phyloP scores from a whole-genome alignment of 30 jellyfish, hydroid and myxozoan species.

The Cassiopea xamachana region DNA sequence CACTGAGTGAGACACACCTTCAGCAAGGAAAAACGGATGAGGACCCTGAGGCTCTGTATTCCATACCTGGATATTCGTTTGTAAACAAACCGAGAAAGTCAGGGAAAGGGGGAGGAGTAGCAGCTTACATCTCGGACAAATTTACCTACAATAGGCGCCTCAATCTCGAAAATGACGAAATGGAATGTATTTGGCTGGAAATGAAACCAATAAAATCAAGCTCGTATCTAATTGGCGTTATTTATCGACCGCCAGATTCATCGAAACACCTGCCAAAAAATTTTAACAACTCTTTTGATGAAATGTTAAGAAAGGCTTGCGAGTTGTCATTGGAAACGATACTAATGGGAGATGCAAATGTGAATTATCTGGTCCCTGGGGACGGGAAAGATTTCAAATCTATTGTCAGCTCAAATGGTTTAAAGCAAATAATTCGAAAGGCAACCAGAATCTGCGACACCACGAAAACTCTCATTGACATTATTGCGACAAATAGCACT shows the following conservation, averaged over 20 bases:
- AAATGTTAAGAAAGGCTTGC: constrained; percentile 16
- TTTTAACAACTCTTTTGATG: constrained; percentile 26
- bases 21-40: constrained; percentile 48
- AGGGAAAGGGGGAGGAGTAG: constrained; percentile 78
- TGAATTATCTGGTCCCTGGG: constrained; percentile 56
- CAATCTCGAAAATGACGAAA: constrained; percentile 66
- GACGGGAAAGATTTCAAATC: constrained; percentile 50
- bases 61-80: constrained; percentile 59
- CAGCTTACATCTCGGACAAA: constrained; percentile 63
- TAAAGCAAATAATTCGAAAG: too few relatives aligned
- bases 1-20: constrained; percentile 63
- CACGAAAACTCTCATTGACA: constrained; percentile 16
- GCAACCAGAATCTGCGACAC: too few relatives aligned
- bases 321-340: constrained; percentile 54
- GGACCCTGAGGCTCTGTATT: constrained; percentile 40
- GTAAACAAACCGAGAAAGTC: constrained; percentile 53
- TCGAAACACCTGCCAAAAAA: constrained; percentile 19
- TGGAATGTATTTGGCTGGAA: constrained; percentile 72
- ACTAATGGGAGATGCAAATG: constrained; percentile 78
- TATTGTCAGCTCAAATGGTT: background rate
- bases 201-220: constrained; percentile 57
- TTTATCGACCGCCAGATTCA: constrained; percentile 76
- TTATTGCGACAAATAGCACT: constrained; percentile 44
- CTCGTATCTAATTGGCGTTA: constrained; percentile 48
- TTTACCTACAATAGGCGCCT: constrained; percentile 45